phyloP scores from a whole-genome alignment of 2,113 vertebrate species.

The Labrus mixtus region DNA sequence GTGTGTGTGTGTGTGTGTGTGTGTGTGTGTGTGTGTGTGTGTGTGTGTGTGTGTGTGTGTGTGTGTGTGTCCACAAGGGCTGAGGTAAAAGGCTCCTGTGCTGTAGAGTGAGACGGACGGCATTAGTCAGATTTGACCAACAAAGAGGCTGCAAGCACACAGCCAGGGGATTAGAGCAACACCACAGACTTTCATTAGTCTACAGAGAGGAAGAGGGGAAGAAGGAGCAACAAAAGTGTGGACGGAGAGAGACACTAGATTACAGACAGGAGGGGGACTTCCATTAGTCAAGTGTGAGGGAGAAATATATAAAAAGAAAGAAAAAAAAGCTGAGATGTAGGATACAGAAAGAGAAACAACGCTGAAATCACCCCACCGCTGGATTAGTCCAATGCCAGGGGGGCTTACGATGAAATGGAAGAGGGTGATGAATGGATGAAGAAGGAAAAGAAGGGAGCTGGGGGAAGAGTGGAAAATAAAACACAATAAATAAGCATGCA shows the following conservation, averaged over 20 bases:
- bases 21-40: slow-evolving; percentile 20
- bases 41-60: slow-evolving; percentile 33
- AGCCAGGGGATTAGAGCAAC: slow-evolving; percentile 76
- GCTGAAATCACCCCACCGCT: slow-evolving; percentile 50
- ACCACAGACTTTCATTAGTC: slow-evolving; percentile 78
- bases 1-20: slow-evolving; percentile 26
- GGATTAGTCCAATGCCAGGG: slow-evolving; percentile 60
- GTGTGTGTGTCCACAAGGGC: slow-evolving; percentile 29
- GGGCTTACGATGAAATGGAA: slow-evolving; percentile 62
- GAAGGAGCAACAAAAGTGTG: slow-evolving; percentile 67
- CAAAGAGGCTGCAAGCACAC: slow-evolving; percentile 77
- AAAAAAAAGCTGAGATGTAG: slow-evolving; percentile 55
- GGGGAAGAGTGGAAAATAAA: slow-evolving; percentile 17
- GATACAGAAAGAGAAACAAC: slow-evolving; percentile 62
- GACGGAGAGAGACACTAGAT: slow-evolving; percentile 65
- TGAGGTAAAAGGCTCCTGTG: slow-evolving; percentile 69
- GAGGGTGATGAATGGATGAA: slow-evolving; percentile 43
- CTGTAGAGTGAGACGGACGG: slow-evolving; percentile 73
- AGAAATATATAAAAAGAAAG: slow-evolving; percentile 53
- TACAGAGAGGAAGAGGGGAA: slow-evolving; percentile 65
- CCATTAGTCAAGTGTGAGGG: slow-evolving; percentile 60
- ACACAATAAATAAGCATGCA: slow-evolving; percentile 34
- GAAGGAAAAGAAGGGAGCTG: slow-evolving; percentile 15
- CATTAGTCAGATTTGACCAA: slow-evolving; percentile 82
- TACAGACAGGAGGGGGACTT: slow-evolving; percentile 61